Base-by-base conservation (phyloP, 2,888 invertebrate genomes). In the Notodonta dromedarius region DNA sequence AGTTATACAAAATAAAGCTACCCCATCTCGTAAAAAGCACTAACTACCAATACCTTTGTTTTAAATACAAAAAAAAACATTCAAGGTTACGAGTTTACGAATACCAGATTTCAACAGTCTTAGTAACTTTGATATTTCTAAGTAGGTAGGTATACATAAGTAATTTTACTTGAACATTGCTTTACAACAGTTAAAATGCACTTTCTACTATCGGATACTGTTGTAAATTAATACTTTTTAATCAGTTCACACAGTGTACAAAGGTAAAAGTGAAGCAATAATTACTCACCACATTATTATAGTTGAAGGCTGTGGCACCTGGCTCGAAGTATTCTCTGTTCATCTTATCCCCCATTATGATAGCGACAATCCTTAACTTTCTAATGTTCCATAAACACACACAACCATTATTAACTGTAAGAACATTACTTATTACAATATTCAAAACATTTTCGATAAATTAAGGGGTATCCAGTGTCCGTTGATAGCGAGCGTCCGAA, bases 241-340 rank as follows among this genome's bases (percentile, higher is more conserved):
- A 50, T 13, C 32, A 24, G 9, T 24, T 51, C 51, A 24, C 51
- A 51, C 52, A 32, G 32, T 52, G 32, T 40, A 24, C 32, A 14
- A 14, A 65, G 59, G 71, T 78, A 79, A 73, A 78, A 74, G 73
- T 76, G 62, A 64, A 70, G 69, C 63, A 77, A 70, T 61, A 72
- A 59, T 76, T 66, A 89, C 92, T 90, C 77, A 93, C 93, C 93
- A 91, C 91, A 88, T 93, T 93, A 79, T 91, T 91, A 70, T 87
- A 92, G 77, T 93, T 93, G 87, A 91, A 93, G 83, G 90, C 84
- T 83, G 90, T 84, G 67, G 89, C 83, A 60, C 84, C 90, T 74
- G 91, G 83, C 71, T 86, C 87, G 73, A 86, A 93, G 74, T 90
- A 92, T 80, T 93, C 93, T 78, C 85, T 78, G 64, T 93, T 91